A percentile compares a stretch with the other conserved stretches of the same genome.
Conservation (phyloP, 2,888 invertebrate species). For the Sminthurinus aureus region DNA sequence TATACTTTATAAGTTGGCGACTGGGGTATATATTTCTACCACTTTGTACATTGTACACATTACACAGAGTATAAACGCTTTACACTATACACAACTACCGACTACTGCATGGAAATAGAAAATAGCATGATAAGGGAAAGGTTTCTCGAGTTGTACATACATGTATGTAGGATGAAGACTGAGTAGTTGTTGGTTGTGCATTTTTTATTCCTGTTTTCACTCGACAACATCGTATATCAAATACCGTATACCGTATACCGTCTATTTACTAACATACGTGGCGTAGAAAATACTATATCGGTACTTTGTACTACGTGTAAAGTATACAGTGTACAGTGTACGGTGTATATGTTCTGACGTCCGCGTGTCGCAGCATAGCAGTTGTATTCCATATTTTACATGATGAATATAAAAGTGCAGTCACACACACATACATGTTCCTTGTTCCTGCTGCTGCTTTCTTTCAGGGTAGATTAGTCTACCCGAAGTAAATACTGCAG, state of each 20-base stretch:
- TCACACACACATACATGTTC: too few relatives aligned
- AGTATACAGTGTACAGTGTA: too few relatives aligned
- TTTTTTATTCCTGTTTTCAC: background rate
- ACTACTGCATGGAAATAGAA: background rate
- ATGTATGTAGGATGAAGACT: too few relatives aligned
- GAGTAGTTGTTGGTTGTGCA: background rate
- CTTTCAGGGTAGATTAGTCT: background rate
- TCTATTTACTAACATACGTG: too few relatives aligned
- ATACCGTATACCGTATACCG: too few relatives aligned
- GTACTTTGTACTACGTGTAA: too few relatives aligned
- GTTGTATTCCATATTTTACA: background rate
- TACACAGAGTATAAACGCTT: too few relatives aligned
- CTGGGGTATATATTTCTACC: background rate
- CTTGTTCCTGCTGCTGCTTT: background rate
- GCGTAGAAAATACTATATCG: too few relatives aligned
- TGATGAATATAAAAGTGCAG: background rate
- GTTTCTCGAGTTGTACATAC: constrained; percentile 5
- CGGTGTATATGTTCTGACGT: too few relatives aligned
- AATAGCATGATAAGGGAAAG: background rate
- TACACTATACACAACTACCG: too few relatives aligned
- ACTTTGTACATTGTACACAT: too few relatives aligned
- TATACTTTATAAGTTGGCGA: background rate
- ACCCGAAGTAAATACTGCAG: background rate
- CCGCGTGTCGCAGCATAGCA: background rate
- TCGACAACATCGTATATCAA: background rate